Evolutionary conservation across 2,888 invertebrate species (phyloP).

Genomic region (Drosophila hawaiiensis): DNA sequence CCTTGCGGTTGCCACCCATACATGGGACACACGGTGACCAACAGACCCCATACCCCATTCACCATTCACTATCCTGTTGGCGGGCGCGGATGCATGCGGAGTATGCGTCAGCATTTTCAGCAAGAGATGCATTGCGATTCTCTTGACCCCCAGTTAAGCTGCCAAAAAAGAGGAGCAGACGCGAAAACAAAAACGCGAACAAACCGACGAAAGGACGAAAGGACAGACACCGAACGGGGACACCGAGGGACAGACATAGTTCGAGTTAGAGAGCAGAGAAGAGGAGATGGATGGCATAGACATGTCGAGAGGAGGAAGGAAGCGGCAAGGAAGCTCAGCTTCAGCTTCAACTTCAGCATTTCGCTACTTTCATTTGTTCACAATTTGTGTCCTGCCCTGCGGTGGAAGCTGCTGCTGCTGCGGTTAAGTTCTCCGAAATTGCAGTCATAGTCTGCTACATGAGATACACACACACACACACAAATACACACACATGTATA

Average conservation of each 20-base stretch:
- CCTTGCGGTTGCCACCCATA: constrained; percentile 38
- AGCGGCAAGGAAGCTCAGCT: constrained; percentile 10
- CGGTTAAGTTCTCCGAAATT: constrained; percentile 78
- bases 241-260: constrained; percentile 2
- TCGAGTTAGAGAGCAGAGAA: neutral
- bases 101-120: constrained; percentile 60
- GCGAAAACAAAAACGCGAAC: constrained; percentile 45
- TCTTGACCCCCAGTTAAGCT: constrained; percentile 76
- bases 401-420: constrained; percentile 58
- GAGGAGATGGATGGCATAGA: constrained; percentile 37
- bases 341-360: constrained; percentile 56
- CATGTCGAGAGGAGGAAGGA: constrained; percentile 41
- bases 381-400: constrained; percentile 78
- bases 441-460: constrained; percentile 72
- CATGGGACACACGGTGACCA: constrained; percentile 49
- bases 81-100: neutral
- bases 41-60: neutral
- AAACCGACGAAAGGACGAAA: constrained; percentile 15
- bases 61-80: neutral
- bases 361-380: constrained; percentile 78
- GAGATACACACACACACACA: constrained; percentile 33
- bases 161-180: constrained; percentile 55
- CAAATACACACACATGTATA: neutral
- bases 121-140: constrained; percentile 65
- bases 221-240: constrained; percentile 9